Evolutionary conservation across 2,113 vertebrate species (phyloP), one percentile per base, ranked within the genome.

Genomic region (Anarhynchus alexandrinus): DNA sequence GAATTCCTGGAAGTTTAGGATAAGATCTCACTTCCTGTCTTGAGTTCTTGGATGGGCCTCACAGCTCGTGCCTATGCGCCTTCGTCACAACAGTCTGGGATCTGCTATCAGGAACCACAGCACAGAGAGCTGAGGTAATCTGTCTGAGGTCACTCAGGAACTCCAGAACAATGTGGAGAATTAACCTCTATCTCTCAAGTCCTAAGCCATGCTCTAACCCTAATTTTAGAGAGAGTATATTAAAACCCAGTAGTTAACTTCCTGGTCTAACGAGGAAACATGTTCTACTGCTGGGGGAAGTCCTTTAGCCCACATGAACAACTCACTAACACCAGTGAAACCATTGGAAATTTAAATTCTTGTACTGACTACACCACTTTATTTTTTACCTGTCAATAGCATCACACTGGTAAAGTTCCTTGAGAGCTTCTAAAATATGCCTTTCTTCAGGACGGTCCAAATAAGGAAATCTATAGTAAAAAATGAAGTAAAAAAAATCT

Each of bases 401-500:
- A 94, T 97, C 98, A 94, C 98, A 99, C 64, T 99, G 99, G 95
- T 99, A 99, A 71, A 99, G 99, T 70, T 99, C 98, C 95, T 99
- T 99, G 83, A 99, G 97, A 61, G 99, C 99, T 87, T 99, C 99
- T 51, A 99, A 98, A 97, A 99, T 99, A 64, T 99, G 99, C 59
- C 99, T 98, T 96, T 99, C 99, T 66, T 99, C 99, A 59, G 99
- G 99, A 49, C 97, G 88, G 90, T 99, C 99, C 96, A 99, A 98
- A 94, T 99, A 99, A 51, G 99, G 99, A 97, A 99, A 99, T 62
- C 99, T 99, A 70, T 1, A 57, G n/a, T 59, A 94, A 95, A 96
- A 94, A 78, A 74, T 26, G 1, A 93, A 52, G 52, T 19, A 32
- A n/a, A 40, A 40, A 52, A 15, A 36, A 49, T 36, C 25, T 54